Evolutionary conservation across 2,113 vertebrate genomes (phyloP).

Genomic region (Emberiza fucata): DNA sequence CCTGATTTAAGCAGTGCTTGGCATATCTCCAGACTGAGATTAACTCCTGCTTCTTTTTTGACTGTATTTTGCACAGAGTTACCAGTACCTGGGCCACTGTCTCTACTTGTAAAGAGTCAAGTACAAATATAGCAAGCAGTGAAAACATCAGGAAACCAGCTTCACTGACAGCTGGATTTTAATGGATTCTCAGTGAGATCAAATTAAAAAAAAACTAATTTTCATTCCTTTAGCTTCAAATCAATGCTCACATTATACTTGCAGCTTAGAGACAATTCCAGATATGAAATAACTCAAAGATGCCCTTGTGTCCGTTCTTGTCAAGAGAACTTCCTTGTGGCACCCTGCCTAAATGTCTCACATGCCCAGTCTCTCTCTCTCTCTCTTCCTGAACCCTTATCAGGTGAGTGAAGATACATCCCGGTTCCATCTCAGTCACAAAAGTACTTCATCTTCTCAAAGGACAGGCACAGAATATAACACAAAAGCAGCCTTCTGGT

Average conservation of each 20-base stretch:
- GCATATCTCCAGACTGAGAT: conserved; percentile 26
- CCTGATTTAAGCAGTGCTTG: conserved; percentile 32
- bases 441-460: neutral
- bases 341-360: neutral
- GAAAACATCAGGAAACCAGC: neutral
- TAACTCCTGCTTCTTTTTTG: conserved; percentile 21
- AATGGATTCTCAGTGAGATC: neutral
- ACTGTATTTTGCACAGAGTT: neutral
- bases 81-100: neutral
- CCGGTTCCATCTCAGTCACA: neutral
- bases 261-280: neutral
- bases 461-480: neutral
- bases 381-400: neutral
- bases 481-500: neutral
- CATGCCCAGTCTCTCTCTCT: neutral
- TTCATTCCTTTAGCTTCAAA: neutral
- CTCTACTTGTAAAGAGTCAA: neutral
- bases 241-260: neutral
- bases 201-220: neutral
- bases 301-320: neutral
- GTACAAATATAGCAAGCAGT: neutral
- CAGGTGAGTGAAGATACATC: neutral
- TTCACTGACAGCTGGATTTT: neutral
- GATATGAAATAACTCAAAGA: neutral
- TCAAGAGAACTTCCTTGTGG: neutral